Base-by-base conservation (phyloP, 2,113 vertebrate species). In the Vombatus ursinus region DNA sequence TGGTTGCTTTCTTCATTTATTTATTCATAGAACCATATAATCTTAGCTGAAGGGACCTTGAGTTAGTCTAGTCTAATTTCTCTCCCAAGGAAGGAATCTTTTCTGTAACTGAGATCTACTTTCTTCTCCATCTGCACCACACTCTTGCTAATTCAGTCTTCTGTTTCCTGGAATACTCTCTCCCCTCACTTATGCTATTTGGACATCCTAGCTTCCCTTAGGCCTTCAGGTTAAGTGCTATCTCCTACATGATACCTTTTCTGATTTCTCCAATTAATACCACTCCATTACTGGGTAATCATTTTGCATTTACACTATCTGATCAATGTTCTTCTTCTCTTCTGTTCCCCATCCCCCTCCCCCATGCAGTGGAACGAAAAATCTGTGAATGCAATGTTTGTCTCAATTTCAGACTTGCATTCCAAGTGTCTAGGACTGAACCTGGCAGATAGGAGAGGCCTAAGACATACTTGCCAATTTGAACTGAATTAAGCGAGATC, bases 1-100 rank as follows among this genome's bases (percentile, higher is more conserved):
- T 93, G 84, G 26, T 93, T 24, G 31, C 48, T 95, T 31, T 50
- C 12, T 77, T n/a, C 24, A 50, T 92, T 93, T 95, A 90, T 28
- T 92, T 91, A 91, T 14, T 53, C 8, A 49, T 26, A 26, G 8
- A 37, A 48, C 49, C 22, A 90, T 6, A 50, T 14, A 77, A 19
- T 77, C 19, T 37, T 57, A 57, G 11, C 61, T 37, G 12, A 68
- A 37, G 31, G 11, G 31, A 37, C 31, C 31, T 16, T 68, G 11
- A 68, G 28, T 12, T 68, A 3, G 14, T 10, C 61, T 37, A 68
- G 31, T 68, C 61, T 68, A 14, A 37, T 37, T 12, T 37, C 11
- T 68, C 31, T 68, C 31, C 28, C 4, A 68, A 68, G 61, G 28
- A 68, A 12, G 28, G 31, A 14, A 68, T 37, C 61, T 37, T 28